A percentile compares a stretch with the other conserved stretches of the same genome.
phyloP scores from a whole-genome alignment of 1,140 invertebrate genomes.

The Bombus waltoni region DNA sequence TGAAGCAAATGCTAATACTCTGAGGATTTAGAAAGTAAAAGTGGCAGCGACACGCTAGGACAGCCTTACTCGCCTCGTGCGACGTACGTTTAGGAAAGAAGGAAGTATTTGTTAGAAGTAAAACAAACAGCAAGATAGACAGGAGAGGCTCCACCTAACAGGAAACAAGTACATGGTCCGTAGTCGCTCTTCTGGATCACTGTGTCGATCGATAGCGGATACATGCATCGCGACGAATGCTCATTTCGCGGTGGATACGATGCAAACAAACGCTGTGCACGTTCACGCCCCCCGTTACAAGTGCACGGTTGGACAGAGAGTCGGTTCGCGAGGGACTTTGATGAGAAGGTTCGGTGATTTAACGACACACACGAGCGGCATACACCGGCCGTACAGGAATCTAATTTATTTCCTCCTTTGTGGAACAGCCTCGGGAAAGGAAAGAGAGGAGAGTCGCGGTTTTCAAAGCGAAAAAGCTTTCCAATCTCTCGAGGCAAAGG shows the following conservation, averaged over 20 bases:
- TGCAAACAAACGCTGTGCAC: constrained; percentile 68
- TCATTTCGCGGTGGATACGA: constrained; percentile 6
- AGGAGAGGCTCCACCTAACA: too few relatives aligned
- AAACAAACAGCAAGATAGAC: too few relatives aligned
- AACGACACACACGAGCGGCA: constrained; percentile 35
- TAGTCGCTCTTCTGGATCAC: background rate
- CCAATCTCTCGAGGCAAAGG: constrained; percentile 53
- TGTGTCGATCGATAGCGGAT: background rate
- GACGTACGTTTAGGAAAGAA: too few relatives aligned
- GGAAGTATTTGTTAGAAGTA: too few relatives aligned
- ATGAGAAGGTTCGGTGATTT: constrained; percentile 49
- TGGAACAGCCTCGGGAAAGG: constrained; percentile 18
- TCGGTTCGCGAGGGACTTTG: constrained; percentile 24
- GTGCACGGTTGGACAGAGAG: background rate
- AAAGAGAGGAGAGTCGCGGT: constrained; percentile 34
- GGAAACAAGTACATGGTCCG: too few relatives aligned
- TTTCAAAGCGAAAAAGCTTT: constrained; percentile 57
- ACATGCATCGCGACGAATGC: background rate
- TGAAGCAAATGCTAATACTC: background rate
- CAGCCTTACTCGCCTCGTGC: too few relatives aligned
- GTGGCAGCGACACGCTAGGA: too few relatives aligned
- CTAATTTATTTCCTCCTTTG: constrained; percentile 56
- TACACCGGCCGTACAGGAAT: constrained; percentile 20
- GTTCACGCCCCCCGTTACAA: background rate
- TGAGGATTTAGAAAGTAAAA: background rate